These are phyloP conservation scores for Psittacula echo DNA, from an alignment of 2,797 vertebrate genomes.

Conservation along the genomic window DNA sequence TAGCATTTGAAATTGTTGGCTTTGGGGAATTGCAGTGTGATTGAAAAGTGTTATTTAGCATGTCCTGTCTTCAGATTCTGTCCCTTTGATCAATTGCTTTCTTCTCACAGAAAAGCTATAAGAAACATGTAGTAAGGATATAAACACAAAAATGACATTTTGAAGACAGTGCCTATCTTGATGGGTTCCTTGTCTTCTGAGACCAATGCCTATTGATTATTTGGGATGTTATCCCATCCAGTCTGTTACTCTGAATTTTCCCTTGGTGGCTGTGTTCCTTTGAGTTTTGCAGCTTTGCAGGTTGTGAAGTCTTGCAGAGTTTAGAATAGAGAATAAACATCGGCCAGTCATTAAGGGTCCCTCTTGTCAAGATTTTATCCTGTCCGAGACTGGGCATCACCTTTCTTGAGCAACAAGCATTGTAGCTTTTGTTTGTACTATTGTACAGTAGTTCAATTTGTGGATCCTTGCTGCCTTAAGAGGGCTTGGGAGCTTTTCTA, in stretches of 20 bases:
- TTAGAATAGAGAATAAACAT: neutral
- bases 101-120: neutral
- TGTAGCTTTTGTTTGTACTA: neutral
- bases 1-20: neutral
- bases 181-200: neutral
- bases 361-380: neutral
- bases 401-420: neutral
- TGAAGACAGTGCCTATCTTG: neutral
- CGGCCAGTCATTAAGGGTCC: neutral
- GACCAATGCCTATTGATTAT: neutral
- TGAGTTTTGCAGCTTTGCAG: neutral
- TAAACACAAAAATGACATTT: neutral
- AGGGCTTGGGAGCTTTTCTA: neutral
- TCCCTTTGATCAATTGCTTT: neutral
- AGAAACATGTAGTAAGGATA: neutral
- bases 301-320: neutral
- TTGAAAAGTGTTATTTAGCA: neutral
- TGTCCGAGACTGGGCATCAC: neutral
- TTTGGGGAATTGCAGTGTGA: neutral
- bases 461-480: neutral
- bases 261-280: neutral
- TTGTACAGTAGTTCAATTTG: neutral
- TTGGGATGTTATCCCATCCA: neutral
- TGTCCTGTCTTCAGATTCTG: neutral
- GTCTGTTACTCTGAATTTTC: neutral